Evolutionary conservation across 2,888 invertebrate species (phyloP).

Genomic region (Anthophora plumipes): DNA sequence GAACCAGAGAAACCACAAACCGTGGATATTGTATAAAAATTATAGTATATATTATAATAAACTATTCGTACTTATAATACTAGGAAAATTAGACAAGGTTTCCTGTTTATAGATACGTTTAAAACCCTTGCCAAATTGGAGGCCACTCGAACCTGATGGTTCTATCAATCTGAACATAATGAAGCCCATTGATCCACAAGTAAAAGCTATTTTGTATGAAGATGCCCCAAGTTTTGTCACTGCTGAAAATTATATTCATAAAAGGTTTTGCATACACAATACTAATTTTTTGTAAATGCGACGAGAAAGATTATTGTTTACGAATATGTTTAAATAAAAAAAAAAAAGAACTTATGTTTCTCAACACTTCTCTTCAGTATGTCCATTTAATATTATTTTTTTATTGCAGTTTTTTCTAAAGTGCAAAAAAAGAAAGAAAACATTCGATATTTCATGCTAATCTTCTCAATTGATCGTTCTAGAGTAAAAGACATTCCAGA

Average conservation of each 20-base stretch:
- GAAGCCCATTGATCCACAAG: slow-evolving; percentile 75
- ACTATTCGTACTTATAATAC: neutral
- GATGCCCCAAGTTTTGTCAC: slow-evolving; percentile 74
- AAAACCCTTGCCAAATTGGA: slow-evolving; percentile 69
- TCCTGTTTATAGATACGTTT: slow-evolving; percentile 40
- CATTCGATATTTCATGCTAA: neutral
- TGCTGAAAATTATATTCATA: slow-evolving; percentile 74
- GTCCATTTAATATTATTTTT: neutral
- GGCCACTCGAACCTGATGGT: slow-evolving; percentile 62
- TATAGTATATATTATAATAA: neutral
- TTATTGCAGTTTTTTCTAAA: neutral
- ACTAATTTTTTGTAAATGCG: neutral
- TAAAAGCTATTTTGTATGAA: slow-evolving; percentile 73
- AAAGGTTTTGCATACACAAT: slow-evolving; percentile 71
- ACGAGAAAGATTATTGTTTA: neutral
- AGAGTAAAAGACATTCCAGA: slow-evolving; percentile 78
- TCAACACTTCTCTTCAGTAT: neutral
- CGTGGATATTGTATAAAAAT: slow-evolving; percentile 37
- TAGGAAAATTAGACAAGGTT: neutral
- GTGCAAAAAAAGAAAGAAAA: neutral
- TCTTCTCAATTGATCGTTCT: slow-evolving; percentile 3
- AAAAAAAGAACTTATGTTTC: neutral
- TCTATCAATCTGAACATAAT: slow-evolving; percentile 71
- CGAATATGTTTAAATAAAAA: neutral
- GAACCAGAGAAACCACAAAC: slow-evolving; percentile 32